A percentile compares a stretch with the other conserved stretches of the same genome.
phyloP scores from a whole-genome alignment of 2,888 invertebrate species.

The Stenodema calcarata region DNA sequence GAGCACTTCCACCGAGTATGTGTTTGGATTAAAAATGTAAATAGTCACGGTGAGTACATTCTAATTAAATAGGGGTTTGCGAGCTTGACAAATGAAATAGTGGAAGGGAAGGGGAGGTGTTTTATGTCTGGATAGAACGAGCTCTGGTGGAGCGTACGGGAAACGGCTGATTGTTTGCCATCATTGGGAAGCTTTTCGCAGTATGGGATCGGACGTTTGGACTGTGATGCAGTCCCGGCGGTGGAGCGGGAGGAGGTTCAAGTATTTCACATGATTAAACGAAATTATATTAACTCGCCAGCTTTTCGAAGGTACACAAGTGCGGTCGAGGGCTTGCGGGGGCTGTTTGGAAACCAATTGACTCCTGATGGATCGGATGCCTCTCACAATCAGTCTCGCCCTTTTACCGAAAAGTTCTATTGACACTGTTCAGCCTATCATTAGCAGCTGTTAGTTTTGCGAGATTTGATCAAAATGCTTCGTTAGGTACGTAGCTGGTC shows the following conservation, averaged over 20 bases:
- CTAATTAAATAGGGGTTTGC: conserved; percentile 49
- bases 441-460: neutral
- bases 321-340: neutral
- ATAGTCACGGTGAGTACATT: conserved; percentile 48
- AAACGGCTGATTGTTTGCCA: conserved; percentile 17
- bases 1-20: conserved; percentile 30
- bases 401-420: neutral
- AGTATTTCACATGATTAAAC: conserved; percentile 29
- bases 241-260: neutral
- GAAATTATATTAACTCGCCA: conserved; percentile 33
- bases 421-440: conserved; percentile 1
- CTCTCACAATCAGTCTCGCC: neutral
- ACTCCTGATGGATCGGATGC: conserved; percentile 4
- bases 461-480: neutral
- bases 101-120: neutral
- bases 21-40: conserved; percentile 51
- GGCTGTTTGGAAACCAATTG: conserved; percentile 20
- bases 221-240: neutral
- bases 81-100: conserved; percentile 40
- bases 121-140: neutral
- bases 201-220: neutral
- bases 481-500: neutral
- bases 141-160: neutral
- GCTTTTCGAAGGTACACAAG: conserved; percentile 28
- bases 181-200: neutral